Evolutionary conservation across 2,113 vertebrate species (phyloP).

Genomic region (Prionailurus viverrinus): DNA sequence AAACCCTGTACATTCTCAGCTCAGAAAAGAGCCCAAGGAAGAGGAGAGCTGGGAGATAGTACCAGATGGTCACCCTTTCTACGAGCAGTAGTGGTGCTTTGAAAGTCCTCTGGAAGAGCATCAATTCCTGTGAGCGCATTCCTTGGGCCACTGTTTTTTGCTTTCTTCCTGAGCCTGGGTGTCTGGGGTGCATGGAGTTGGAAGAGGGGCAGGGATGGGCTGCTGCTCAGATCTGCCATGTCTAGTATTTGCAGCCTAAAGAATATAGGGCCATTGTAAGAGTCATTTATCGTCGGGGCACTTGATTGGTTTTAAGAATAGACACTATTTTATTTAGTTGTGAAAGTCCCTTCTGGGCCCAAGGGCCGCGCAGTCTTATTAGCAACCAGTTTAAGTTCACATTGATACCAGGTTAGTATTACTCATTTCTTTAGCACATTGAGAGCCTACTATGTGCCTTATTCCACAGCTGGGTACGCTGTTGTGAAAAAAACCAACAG

Average conservation of each 20-base stretch:
- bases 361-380: neutral
- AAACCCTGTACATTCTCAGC: neutral
- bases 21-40: neutral
- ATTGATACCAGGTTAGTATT: neutral
- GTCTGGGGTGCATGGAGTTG: neutral
- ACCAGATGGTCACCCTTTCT: neutral
- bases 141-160: neutral
- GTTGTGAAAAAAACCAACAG: neutral
- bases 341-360: conserved; percentile 7
- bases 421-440: neutral
- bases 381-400: neutral
- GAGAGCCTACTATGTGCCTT: neutral
- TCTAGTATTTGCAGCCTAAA: neutral
- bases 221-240: neutral
- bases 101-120: neutral
- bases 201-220: neutral
- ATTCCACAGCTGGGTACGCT: neutral
- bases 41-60: neutral
- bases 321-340: neutral
- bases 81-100: neutral
- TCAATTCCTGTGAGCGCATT: neutral
- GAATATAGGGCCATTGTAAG: neutral
- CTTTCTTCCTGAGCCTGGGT: neutral
- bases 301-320: conserved; percentile 43
- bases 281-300: neutral